Evolutionary conservation across 1,140 invertebrate species (phyloP).

Genomic region (Chionoecetes opilio): DNA sequence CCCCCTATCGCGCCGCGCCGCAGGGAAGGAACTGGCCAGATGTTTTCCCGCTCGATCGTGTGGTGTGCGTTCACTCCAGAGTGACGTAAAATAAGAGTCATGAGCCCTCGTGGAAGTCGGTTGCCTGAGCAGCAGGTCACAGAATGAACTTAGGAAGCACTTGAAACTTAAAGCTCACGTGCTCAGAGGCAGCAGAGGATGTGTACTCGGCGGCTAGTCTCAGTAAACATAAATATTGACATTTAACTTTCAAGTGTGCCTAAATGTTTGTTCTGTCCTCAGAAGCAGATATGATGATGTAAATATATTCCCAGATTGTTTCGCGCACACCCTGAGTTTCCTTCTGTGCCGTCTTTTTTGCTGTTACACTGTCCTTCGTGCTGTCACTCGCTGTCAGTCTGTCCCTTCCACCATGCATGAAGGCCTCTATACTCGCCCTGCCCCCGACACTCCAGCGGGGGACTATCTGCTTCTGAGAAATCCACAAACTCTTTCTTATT

Average conservation of each 20-base stretch:
- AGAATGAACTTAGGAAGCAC: conserved; percentile 61
- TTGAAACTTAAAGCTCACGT: conserved; percentile 43
- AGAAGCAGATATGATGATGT: conserved; percentile 67
- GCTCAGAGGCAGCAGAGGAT: conserved; percentile 5
- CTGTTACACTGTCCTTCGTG: conserved; percentile 27
- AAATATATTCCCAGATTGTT: conserved; percentile 45
- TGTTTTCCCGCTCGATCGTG: neutral
- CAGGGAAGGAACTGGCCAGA: neutral
- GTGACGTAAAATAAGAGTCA: neutral
- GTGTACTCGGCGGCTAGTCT: neutral
- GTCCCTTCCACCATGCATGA: conserved; percentile 59
- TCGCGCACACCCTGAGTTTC: conserved; percentile 28
- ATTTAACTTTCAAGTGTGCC: conserved; percentile 40
- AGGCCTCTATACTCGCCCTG: conserved; percentile 30
- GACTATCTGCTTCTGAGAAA: conserved; percentile 59
- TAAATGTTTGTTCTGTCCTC: conserved; percentile 63
- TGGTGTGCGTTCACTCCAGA: neutral
- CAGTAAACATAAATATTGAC: conserved; percentile 2
- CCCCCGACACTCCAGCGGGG: neutral
- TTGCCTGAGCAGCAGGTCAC: conserved; percentile 60
- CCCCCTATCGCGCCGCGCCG: neutral
- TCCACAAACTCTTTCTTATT: conserved; percentile 34
- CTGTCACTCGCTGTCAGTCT: conserved; percentile 59
- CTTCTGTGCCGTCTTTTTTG: conserved; percentile 55
- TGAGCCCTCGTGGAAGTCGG: conserved; percentile 38